phyloP scores from a whole-genome alignment of 2,888 invertebrate species.

The Eudemis profundana region DNA sequence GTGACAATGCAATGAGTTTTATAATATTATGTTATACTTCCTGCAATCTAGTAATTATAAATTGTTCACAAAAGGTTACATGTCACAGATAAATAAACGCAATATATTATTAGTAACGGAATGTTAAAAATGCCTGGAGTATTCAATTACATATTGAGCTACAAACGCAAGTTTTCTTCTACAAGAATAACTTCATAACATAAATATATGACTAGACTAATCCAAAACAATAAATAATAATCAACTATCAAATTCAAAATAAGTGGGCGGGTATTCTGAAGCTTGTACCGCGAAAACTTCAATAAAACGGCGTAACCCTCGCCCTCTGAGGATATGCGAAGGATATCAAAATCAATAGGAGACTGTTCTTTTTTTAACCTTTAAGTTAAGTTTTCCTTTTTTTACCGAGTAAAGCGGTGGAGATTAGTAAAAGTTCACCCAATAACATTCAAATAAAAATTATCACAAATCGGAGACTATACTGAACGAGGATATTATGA shows the following conservation, averaged over 20 bases:
- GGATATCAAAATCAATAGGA: too few relatives aligned
- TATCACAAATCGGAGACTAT: slow-evolving; percentile 37
- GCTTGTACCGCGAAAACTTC: not conserved
- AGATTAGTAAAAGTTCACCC: not conserved
- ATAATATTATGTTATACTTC: not conserved
- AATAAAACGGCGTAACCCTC: not conserved
- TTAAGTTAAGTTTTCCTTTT: not conserved
- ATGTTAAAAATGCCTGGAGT: slow-evolving; percentile 33
- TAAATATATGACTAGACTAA: slow-evolving; percentile 37
- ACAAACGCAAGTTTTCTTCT: not conserved
- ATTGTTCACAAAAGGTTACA: not conserved
- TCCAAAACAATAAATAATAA: slow-evolving; percentile 20
- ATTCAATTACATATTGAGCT: slow-evolving; percentile 19
- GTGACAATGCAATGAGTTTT: not conserved
- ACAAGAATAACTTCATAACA: slow-evolving; percentile 19
- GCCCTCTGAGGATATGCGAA: too few relatives aligned
- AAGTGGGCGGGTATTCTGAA: slow-evolving; percentile 7
- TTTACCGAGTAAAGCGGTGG: not conserved
- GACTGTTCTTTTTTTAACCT: not conserved
- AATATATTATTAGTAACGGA: slow-evolving; percentile 14
- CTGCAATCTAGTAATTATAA: too few relatives aligned
- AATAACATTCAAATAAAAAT: not conserved
- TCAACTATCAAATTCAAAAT: not conserved
- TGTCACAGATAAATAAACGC: not conserved
- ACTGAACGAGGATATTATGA: slow-evolving; percentile 20